Conservation (phyloP, 2,888 invertebrate species). For the Opisthograptis luteolata region DNA sequence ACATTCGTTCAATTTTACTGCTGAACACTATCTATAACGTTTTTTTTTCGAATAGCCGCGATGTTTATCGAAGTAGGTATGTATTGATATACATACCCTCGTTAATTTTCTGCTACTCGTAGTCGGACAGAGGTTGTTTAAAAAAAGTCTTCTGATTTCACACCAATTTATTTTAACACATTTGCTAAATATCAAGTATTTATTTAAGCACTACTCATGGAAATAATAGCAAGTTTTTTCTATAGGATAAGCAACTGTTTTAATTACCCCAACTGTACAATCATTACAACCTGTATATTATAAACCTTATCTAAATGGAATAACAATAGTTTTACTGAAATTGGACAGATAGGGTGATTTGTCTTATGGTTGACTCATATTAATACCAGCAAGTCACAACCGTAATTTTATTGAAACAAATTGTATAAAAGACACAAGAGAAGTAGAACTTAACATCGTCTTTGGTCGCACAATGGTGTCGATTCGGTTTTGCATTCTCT, state of each 20-base stretch:
- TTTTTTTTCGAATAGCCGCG: too few species aligned
- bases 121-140: too few species aligned
- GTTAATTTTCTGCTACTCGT: too few species aligned
- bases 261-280: neutral
- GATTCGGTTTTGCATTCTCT: too few species aligned
- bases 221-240: conserved; percentile 3
- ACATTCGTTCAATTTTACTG: too few species aligned
- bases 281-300: neutral
- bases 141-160: neutral
- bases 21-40: too few species aligned
- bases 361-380: neutral
- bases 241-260: neutral
- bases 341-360: neutral
- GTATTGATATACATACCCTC: neutral
- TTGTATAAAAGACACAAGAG: too few species aligned
- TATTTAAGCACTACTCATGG: conserved; percentile 14
- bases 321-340: neutral
- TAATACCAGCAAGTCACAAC: too few species aligned
- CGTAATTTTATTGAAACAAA: too few species aligned
- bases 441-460: too few species aligned
- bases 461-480: too few species aligned
- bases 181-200: conserved; percentile 3
- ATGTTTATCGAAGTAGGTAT: too few species aligned
- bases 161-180: conserved; percentile 24
- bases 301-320: neutral